Percentiles rank a stretch among this genome's conserved stretches.
phyloP scores from a whole-genome alignment of 1,140 invertebrate species.

The Palaemon carinicauda region DNA sequence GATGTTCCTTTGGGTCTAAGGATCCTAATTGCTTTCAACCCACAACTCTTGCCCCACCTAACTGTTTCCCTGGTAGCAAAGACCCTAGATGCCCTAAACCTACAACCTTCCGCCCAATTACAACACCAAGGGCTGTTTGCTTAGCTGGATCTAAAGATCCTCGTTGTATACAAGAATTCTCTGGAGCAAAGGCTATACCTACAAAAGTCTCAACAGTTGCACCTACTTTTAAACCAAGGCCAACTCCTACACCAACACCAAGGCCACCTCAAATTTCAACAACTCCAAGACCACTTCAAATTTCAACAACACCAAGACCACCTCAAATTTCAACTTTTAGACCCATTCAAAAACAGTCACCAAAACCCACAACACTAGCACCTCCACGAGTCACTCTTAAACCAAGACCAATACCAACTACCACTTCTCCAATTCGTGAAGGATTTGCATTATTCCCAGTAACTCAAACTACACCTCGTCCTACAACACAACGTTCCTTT shows the following conservation, averaged over 20 bases:
- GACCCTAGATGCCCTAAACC: neutral
- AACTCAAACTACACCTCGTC: slow-evolving; percentile 33
- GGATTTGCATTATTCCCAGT: slow-evolving; percentile 54
- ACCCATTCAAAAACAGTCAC: neutral
- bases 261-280: neutral
- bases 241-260: neutral
- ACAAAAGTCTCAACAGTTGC: neutral
- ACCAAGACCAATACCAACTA: slow-evolving; percentile 61
- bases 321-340: neutral
- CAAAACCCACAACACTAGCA: neutral
- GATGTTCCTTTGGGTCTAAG: no score
- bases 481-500: slow-evolving; percentile 24
- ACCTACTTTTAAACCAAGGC: neutral
- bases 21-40: no score
- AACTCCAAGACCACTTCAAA: neutral
- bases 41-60: neutral
- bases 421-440: slow-evolving; percentile 53
- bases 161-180: neutral
- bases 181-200: neutral
- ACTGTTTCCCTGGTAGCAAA: neutral
- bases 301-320: neutral
- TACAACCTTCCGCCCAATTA: no score
- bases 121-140: no score
- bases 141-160: slow-evolving; percentile 43
- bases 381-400: neutral